These are phyloP conservation scores for Acyrthosiphon pisum DNA, from an alignment of 1,140 invertebrate genomes.

Conservation along the genomic window DNA sequence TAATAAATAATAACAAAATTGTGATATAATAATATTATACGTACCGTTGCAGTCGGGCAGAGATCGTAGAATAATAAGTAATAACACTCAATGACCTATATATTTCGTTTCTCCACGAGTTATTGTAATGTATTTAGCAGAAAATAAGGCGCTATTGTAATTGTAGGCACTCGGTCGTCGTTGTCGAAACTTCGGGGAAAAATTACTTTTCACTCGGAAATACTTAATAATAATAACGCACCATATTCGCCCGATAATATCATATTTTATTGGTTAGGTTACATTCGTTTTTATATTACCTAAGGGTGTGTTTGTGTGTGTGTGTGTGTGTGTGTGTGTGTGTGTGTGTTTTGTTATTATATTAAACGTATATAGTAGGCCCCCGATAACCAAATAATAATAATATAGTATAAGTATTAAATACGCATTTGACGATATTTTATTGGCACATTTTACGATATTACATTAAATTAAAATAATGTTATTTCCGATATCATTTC, in stretches of 20 bases:
- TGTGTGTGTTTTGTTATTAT: background rate
- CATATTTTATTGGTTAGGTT: conserved; percentile 3
- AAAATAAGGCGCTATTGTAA: background rate
- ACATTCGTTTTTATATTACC: conserved; percentile 15
- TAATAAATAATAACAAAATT: background rate
- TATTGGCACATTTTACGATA: conserved; percentile 49
- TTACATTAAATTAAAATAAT: conserved; percentile 41
- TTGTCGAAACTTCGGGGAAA: background rate
- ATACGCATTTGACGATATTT: conserved; percentile 17
- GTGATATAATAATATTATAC: background rate
- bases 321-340: background rate
- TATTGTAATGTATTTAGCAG: background rate
- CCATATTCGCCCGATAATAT: background rate
- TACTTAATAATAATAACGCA: background rate
- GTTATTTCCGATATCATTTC: background rate
- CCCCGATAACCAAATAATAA: background rate
- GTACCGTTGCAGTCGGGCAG: background rate
- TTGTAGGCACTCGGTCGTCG: background rate
- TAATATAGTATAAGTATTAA: conserved; percentile 26
- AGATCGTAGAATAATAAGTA: background rate
- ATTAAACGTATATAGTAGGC: background rate
- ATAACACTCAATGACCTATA: background rate
- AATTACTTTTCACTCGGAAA: background rate
- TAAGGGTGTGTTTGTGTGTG: background rate
- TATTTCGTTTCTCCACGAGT: background rate